Conservation (phyloP, 1,140 invertebrate genomes). For the Drosophila kanapiae region DNA sequence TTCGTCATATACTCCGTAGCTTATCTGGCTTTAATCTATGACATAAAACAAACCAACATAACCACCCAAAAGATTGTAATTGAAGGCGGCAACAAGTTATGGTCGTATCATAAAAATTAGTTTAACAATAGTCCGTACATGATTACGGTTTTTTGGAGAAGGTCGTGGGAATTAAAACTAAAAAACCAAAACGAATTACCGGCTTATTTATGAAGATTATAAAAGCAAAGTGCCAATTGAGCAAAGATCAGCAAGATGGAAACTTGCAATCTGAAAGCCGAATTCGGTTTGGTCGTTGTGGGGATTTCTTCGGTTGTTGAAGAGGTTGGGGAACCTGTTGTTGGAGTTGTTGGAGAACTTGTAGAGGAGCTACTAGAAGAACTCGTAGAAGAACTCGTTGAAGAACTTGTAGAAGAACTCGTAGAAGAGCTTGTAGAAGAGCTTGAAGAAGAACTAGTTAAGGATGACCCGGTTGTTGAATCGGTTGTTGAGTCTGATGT, state of each 20-base stretch:
- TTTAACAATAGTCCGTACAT: conserved; percentile 39
- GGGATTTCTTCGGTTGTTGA: conserved; percentile 33
- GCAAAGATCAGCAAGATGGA: conserved; percentile 44
- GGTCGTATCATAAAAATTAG: conserved; percentile 46
- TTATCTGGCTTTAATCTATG: conserved; percentile 25
- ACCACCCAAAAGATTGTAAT: conserved; percentile 15
- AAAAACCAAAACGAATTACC: conserved; percentile 17
- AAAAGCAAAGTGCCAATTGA: conserved; percentile 50
- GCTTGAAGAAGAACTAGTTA: background rate
- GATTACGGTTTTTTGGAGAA: conserved; percentile 49
- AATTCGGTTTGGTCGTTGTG: conserved; percentile 55
- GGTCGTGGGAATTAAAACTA: conserved; percentile 49
- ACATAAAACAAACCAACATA: conserved; percentile 9
- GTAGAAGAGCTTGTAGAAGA: background rate
- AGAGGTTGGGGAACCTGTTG: conserved; percentile 17
- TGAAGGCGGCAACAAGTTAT: conserved; percentile 34
- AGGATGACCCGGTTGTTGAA: conserved; percentile 1
- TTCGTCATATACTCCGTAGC: conserved; percentile 10
- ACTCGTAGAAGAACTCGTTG: background rate
- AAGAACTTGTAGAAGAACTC: conserved; percentile 11
- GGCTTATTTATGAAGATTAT: conserved; percentile 53
- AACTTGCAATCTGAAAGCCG: conserved; percentile 32
- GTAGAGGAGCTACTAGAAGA: conserved; percentile 1
- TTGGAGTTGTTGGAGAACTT: conserved; percentile 4
- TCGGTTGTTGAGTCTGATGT: conserved; percentile 1